Conservation (phyloP, 2,888 invertebrate genomes). For the Phorcus lineatus region DNA sequence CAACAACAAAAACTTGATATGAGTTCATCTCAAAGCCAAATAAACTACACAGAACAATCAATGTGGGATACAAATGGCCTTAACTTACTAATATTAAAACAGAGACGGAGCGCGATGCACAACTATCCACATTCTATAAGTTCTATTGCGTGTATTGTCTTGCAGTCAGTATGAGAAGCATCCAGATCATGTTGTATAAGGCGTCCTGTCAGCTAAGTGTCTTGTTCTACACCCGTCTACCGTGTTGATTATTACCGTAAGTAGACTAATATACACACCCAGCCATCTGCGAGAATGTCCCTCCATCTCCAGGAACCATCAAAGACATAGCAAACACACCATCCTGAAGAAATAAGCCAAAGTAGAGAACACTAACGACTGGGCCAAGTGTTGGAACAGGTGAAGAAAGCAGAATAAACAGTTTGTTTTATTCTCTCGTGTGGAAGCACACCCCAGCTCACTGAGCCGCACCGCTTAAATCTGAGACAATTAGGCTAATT, state of each 20-base stretch:
- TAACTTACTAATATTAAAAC: too few species aligned
- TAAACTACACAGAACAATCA: too few species aligned
- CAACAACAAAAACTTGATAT: too few species aligned
- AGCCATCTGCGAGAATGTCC: background rate
- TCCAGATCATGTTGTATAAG: too few species aligned
- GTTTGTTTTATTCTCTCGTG: background rate
- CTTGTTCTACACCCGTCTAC: too few species aligned
- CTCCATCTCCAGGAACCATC: background rate
- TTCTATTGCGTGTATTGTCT: too few species aligned
- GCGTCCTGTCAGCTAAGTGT: too few species aligned
- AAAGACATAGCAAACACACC: background rate
- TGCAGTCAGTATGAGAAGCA: too few species aligned
- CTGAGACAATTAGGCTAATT: slow-evolving; percentile 11
- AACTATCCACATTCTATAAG: too few species aligned
- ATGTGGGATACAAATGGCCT: too few species aligned
- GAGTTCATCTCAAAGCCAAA: too few species aligned
- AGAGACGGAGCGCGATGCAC: too few species aligned
- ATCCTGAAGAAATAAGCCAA: background rate
- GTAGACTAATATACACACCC: background rate
- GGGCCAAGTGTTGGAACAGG: background rate
- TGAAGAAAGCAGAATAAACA: background rate
- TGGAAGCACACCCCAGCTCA: background rate
- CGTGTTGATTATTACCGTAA: background rate
- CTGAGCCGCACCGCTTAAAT: background rate
- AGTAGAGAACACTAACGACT: background rate